phyloP scores from a whole-genome alignment of 2,113 vertebrate species.

The Pygathrix nemaeus region DNA sequence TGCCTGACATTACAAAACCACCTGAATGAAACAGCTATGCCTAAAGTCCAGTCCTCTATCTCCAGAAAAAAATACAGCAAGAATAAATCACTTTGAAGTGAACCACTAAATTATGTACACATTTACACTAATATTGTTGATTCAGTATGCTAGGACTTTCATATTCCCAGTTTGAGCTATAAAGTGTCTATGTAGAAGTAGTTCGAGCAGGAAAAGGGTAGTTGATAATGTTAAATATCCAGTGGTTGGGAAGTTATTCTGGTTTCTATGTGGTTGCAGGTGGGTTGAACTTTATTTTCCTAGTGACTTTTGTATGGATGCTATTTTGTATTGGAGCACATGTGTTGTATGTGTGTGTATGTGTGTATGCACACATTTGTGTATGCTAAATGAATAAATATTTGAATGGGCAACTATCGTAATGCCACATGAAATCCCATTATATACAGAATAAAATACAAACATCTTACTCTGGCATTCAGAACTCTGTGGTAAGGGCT shows the following conservation, averaged over 20 bases:
- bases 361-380: neutral
- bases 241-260: neutral
- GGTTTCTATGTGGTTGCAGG: slow-evolving; percentile 1
- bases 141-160: slow-evolving; percentile 17
- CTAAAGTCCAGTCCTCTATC: neutral
- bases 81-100: slow-evolving; percentile 33
- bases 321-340: neutral
- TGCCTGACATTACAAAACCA: neutral
- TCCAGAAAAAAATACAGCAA: slow-evolving; percentile 26
- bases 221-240: slow-evolving; percentile 38
- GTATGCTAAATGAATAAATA: slow-evolving; percentile 29
- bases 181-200: slow-evolving; percentile 20
- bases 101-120: neutral
- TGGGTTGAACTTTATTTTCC: slow-evolving; percentile 36
- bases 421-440: slow-evolving; percentile 31
- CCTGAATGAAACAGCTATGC: slow-evolving; percentile 20
- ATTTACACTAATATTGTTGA: slow-evolving; percentile 28
- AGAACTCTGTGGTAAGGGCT: neutral
- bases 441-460: slow-evolving; percentile 33
- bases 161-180: neutral
- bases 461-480: neutral
- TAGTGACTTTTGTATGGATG: slow-evolving; percentile 27
- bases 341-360: neutral
- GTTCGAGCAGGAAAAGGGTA: neutral
- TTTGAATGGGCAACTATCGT: slow-evolving; percentile 11